Percentiles rank a stretch among this genome's conserved stretches.
Conservation (phyloP, 2,797 vertebrate species). For the Pogoniulus pusillus region DNA sequence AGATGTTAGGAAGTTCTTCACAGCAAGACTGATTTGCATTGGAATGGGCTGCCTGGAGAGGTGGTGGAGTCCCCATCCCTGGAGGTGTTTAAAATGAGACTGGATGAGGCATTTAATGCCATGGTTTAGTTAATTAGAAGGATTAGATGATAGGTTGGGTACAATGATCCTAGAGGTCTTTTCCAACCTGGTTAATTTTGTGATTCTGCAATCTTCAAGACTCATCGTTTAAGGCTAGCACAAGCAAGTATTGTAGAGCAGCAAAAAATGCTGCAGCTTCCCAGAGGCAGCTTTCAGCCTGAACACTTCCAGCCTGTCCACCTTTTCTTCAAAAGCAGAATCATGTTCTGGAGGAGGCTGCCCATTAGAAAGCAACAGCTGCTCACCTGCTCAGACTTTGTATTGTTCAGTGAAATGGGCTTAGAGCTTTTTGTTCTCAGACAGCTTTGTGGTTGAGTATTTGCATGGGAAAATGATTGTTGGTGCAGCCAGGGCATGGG, state of each 20-base stretch:
- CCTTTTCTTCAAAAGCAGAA: neutral
- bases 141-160: too few relatives aligned
- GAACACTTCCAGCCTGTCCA: neutral
- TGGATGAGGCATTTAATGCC: too few relatives aligned
- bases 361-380: neutral
- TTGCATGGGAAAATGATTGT: neutral
- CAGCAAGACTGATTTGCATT: too few relatives aligned
- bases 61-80: too few relatives aligned
- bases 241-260: neutral
- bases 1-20: too few relatives aligned
- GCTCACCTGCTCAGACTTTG: neutral
- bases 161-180: too few relatives aligned
- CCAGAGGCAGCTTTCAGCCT: neutral
- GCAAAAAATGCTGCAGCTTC: neutral
- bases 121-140: too few relatives aligned
- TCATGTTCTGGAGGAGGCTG: neutral
- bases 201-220: neutral
- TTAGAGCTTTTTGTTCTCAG: neutral
- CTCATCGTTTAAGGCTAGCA: neutral
- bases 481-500: neutral
- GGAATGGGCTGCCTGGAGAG: too few relatives aligned
- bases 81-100: too few relatives aligned
- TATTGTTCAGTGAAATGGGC: neutral
- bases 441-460: neutral
- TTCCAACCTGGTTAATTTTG: too few relatives aligned